A percentile compares a stretch with the other conserved stretches of the same genome.
Evolutionary conservation across 1,140 invertebrate species (phyloP).

Genomic region (Neodiprion lecontei): DNA sequence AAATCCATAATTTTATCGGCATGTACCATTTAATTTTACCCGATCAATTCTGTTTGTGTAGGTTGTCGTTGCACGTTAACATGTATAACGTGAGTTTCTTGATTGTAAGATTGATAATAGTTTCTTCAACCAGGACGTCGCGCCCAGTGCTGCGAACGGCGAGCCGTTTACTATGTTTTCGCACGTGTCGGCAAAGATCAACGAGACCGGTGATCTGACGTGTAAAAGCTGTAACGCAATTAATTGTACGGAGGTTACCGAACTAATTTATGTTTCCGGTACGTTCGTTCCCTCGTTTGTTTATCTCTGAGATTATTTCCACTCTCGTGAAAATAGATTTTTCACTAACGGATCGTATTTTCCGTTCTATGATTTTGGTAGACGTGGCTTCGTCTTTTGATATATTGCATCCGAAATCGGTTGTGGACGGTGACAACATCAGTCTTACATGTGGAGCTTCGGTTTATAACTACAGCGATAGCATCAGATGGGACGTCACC

Average conservation of each 20-base stretch:
- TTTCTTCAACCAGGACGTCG: conserved; percentile 23
- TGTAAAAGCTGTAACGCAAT: conserved; percentile 42
- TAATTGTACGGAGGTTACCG: conserved; percentile 35
- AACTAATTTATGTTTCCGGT: conserved; percentile 46
- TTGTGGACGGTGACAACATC: conserved; percentile 63
- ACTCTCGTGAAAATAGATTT: conserved; percentile 27
- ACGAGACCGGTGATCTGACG: conserved; percentile 39
- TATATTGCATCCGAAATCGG: conserved; percentile 46
- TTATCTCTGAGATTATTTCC: background rate
- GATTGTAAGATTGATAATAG: conserved; percentile 25
- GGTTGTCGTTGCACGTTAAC: conserved; percentile 41
- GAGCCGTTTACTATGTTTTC: conserved; percentile 22
- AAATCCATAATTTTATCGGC: conserved; percentile 12
- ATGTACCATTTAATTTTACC: too few species aligned
- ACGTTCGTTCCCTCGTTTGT: conserved; percentile 18
- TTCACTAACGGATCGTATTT: conserved; percentile 41
- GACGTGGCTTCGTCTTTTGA: conserved; percentile 45
- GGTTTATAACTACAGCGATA: conserved; percentile 60
- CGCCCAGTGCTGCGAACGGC: background rate
- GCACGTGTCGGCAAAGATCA: conserved; percentile 23
- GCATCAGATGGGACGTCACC: conserved; percentile 53
- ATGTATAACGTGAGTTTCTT: conserved; percentile 28
- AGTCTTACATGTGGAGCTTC: conserved; percentile 64
- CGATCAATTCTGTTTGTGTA: conserved; percentile 27
- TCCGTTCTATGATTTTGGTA: conserved; percentile 33